Evolutionary conservation across 2,888 invertebrate species (phyloP).

Genomic region (Caenorhabditis virilis): DNA sequence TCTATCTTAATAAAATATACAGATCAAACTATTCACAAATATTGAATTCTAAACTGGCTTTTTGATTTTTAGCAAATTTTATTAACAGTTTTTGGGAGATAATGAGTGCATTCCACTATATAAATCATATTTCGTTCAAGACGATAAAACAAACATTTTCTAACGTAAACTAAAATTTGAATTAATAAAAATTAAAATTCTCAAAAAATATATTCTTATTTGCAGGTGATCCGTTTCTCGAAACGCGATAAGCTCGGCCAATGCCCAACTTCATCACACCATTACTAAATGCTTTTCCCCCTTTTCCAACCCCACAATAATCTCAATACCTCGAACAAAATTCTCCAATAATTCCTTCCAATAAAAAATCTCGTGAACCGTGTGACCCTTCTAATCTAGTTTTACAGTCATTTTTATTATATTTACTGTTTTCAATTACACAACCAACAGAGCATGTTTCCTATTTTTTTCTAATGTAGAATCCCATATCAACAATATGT

Average conservation of each 20-base stretch:
- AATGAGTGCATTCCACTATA: too few species aligned
- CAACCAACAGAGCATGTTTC: neutral
- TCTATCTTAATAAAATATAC: too few species aligned
- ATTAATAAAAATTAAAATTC: neutral
- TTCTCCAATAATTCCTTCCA: constrained; percentile 1
- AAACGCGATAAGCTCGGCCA: constrained; percentile 50
- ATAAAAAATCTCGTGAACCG: constrained; percentile 27
- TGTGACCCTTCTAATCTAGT: constrained; percentile 43
- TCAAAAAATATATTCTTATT: neutral
- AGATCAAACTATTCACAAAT: too few species aligned
- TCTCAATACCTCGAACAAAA: neutral
- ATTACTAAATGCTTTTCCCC: constrained; percentile 14
- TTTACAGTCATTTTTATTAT: constrained; percentile 5
- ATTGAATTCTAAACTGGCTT: too few species aligned
- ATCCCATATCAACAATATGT: neutral
- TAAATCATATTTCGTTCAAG: too few species aligned
- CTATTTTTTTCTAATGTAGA: neutral
- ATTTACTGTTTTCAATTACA: neutral
- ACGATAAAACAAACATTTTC: too few species aligned
- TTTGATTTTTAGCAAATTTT: too few species aligned
- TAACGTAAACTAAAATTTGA: too few species aligned
- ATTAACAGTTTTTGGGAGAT: too few species aligned
- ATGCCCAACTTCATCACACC: constrained; percentile 35
- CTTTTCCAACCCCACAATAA: neutral
- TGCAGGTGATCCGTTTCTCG: constrained; percentile 52